Conservation (phyloP, 2,888 invertebrate genomes). For the Hydropsyche betteni region DNA sequence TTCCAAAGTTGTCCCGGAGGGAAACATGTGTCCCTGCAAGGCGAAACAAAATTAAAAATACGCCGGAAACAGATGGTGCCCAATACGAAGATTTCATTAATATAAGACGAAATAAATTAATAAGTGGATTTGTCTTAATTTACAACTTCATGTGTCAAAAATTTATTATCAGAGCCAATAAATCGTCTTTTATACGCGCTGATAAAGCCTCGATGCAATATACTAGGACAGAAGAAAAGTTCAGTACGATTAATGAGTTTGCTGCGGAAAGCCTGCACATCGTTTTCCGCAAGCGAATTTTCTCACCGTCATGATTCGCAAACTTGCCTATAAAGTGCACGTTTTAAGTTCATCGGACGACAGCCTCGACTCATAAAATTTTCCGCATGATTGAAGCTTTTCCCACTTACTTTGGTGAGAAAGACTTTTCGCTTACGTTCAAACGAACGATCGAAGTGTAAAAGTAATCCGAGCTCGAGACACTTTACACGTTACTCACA, state of each 20-base stretch:
- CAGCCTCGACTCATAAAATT: conserved; percentile 38
- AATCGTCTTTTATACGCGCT: no score
- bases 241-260: conserved; percentile 8
- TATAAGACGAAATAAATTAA: conserved; percentile 18
- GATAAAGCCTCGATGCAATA: no score
- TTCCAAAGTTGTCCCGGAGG: conserved; percentile 36
- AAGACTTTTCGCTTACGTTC: conserved; percentile 1
- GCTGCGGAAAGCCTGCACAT: conserved; percentile 20
- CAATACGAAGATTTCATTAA: conserved; percentile 29
- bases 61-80: conserved; percentile 43
- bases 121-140: neutral
- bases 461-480: no score
- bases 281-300: conserved; percentile 20
- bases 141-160: no score
- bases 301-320: conserved; percentile 25
- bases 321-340: conserved; percentile 41
- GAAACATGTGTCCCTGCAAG: conserved; percentile 45
- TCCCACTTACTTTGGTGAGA: conserved; percentile 35
- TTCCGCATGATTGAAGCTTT: conserved; percentile 40
- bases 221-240: neutral
- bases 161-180: no score
- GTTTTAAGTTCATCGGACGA: conserved; percentile 40
- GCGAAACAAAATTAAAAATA: conserved; percentile 46
- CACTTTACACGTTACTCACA: no score
- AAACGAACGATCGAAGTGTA: neutral